Evolutionary conservation across 30 jellyfish, hydroid and myxozoan species (phyloP), one percentile per base, ranked within the genome.

Genomic region (Mastigias papua): DNA sequence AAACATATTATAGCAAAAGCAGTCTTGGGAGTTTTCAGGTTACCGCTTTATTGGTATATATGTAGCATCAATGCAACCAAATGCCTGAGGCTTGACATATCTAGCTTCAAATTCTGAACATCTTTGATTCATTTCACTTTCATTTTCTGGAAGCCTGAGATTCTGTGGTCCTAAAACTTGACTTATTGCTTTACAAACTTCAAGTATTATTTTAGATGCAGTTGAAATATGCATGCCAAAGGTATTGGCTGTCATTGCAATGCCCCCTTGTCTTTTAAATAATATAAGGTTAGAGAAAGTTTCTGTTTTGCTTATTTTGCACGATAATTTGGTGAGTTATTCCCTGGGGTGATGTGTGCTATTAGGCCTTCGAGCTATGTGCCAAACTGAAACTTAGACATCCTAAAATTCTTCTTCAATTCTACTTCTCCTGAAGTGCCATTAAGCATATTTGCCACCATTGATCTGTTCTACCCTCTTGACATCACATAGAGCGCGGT

Each of bases 11-110:
- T 78, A 78, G 17, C 63, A 16, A 61, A n/a, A 78, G 58, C 16
- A 78, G 34, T 78, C 49, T 31, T 78, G 86, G 13, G 86, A 78
- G 42, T 54, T 27, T 25, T 30, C 77, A 6, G 5, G 15, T 16
- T 57, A 86, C 33, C 89, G 9, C 9, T 15, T 78, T 17, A 50
- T 48, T 50, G 77, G 86, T 11, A 78, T 1, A 78, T 78, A 86
- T 42, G 89, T 78, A 25, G 84, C 86, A 30, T 74, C 86, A 34
- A 74, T 74, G 84, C 86, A 74, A 4, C 86, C 86, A 49, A 78
- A 78, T 25, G 89, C 89, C 26, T 78, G 89, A 8, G 67, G 37
- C 89, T n/a, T 78, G 16, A 86, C 86, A 57, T n/a, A 78, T 1
- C 48, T 49, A 10, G 76, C 89, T 78, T 48, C 86, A 78, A 61